phyloP scores from a whole-genome alignment of 2,797 vertebrate species.

The Staurois parvus region DNA sequence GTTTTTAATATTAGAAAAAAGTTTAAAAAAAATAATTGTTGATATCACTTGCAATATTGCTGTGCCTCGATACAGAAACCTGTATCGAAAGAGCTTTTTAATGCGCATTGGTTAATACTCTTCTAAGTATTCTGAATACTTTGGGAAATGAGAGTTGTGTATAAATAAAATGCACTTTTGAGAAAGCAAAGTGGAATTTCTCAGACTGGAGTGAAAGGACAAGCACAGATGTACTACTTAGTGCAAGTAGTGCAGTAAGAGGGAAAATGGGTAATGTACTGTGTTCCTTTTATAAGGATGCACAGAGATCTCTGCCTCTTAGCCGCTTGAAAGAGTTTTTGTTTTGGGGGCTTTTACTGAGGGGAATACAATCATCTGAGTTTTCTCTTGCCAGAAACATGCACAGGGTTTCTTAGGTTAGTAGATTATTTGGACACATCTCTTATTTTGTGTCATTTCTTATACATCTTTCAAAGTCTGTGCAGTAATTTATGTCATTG shows the following conservation, averaged over 20 bases:
- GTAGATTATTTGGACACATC: slow-evolving; percentile 26
- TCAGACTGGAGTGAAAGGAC: background rate
- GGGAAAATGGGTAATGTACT: background rate
- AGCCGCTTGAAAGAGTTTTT: background rate
- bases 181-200: background rate
- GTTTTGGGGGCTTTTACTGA: background rate
- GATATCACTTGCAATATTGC: too few species aligned
- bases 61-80: too few species aligned
- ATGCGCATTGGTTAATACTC: too few species aligned
- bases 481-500: slow-evolving; percentile 1
- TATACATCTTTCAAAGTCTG: slow-evolving; percentile 4
- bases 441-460: slow-evolving; percentile 7
- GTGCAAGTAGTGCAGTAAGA: background rate
- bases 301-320: background rate
- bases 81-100: too few species aligned
- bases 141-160: too few species aligned
- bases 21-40: too few species aligned
- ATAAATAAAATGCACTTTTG: too few species aligned
- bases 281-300: background rate
- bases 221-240: background rate
- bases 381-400: slow-evolving; percentile 13
- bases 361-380: background rate
- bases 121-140: background rate
- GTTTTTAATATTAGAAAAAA: too few species aligned
- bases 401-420: background rate